Base-by-base conservation (phyloP, 2,888 invertebrate genomes). In the Coenonympha arcania region DNA sequence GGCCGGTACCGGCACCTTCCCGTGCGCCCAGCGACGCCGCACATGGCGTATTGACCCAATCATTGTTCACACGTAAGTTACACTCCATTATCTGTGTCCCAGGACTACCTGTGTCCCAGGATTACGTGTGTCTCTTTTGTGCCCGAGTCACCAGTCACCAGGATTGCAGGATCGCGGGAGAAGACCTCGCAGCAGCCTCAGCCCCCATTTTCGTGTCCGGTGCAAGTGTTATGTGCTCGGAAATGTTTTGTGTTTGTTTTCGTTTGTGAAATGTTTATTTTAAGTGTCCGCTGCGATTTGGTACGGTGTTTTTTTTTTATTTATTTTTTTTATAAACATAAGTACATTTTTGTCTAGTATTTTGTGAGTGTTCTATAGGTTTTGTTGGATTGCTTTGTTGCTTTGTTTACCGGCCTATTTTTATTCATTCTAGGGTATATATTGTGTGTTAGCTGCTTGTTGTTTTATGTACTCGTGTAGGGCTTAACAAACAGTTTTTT, bases 11-110 rank as follows among this genome's bases (percentile, higher is more conserved):
- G 37, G 37, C 37, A 67, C 59, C 55, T 59, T 56, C 53, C 56
- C 50, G 47, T 50, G 46, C 50, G 61, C 61, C 61, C n/a, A 61
- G 63, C 60, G 60, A 46, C 57, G 57, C 61, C 65, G 63, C 66
- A 41, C 50, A 83, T 84, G 84, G 76, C 73, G 66, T 65, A 71
- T 68, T 80, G 74, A 80, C 69, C 67, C 64, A 67, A 59, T 64
- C 39, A 26, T 52, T 59, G 46, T 57, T 57, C 59, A 58, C 66
- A 76, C 73, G 80, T 80, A 72, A 80, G 80, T 80, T 72, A 58
- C 33, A 34, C 50, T 48, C 41, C 50, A 42, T 48, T 39, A 30
- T 48, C 37, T 36, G 45, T 40, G 39, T 20, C 36, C 26, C 28
- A 20, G 26, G n/a, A n/a, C n/a, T n/a, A n/a, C n/a, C n/a, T n/a